Evolutionary conservation across 2,888 invertebrate species (phyloP), one percentile per base, ranked within the genome.

Genomic region (Baronia brevicornis): DNA sequence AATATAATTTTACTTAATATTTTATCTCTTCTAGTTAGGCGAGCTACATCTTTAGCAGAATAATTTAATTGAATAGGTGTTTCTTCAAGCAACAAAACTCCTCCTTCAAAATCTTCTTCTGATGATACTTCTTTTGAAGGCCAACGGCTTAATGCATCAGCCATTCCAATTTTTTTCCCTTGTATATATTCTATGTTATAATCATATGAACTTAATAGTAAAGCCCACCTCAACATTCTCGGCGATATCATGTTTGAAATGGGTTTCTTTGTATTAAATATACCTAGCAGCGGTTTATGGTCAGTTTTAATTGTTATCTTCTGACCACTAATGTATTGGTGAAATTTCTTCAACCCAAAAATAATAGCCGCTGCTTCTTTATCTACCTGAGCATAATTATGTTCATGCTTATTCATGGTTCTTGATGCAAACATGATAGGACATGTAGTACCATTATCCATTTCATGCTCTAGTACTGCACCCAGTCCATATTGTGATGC

Each of bases 341-440:
- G 52, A 39, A 69, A 66, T 39, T 57, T 51, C 22, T 52, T 49
- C 3, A 69, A 44, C 1, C 59, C 63, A 36, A 46, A 71, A 4
- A 66, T 44, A 6, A 17, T 17, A 4, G 54, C 48, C 4, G 63
- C 42, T 3, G 61, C 65, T 42, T 49, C 52, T 9, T 44, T 40
- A 17, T 52, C 50, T 10, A 54, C 33, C 23, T 51, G 50, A 2
- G 44, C 59, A 38, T 53, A 50, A 7, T 36, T 37, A 10, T 38
- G 41, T 26, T 66, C 46, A 6, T 47, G 44, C 14, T 11, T 46
- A 42, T 24, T 48, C 45, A 44, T 49, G 32, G 39, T 58, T 43
- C 36, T 38, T 14, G 57, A 62, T 1, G 58, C 59, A 43, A 51
- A 62, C 11, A 51, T 53, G n/a, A 66, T 51, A 6, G 46, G 38